Evolutionary conservation across 2,888 invertebrate species (phyloP), one percentile per base, ranked within the genome.

Genomic region (Sussaba pulchella): DNA sequence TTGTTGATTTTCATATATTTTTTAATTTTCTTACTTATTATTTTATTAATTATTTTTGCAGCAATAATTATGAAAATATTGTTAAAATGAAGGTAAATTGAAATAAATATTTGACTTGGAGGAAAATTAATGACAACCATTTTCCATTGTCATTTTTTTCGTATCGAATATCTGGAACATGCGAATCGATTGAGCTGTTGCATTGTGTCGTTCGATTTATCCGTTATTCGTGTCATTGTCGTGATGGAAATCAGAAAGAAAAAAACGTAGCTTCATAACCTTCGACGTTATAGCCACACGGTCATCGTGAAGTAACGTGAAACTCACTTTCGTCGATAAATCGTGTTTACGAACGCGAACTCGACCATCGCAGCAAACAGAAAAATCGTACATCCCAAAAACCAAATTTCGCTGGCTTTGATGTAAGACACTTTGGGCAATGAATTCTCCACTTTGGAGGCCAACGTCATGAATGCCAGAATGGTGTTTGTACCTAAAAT

Each of bases 321-420:
- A 36, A 92, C 94, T 92, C 93, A 96, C 95, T 95, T 96, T 90
- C 97, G 94, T 75, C 97, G 94, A 95, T 97, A 97, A 89, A 97
- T 97, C 6, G 96, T 97, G 90, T 97, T 97, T 52, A 97, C 97
- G 88, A 97, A 97, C 4, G 97, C 97, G 88, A 97, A 97, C 91
- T 97, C 97, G 0, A 97, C 95, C 89, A 97, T 94, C 10, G 97
- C 97, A 17, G 96, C 95, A 92, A 97, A 97, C 84, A 97, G 96
- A 88, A 97, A 97, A 54, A 96, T 95, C 0, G 96, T 96, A 88
- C 97, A 97, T 4, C 96, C 97, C 71, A 98, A 92, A 91, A 97
- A 97, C 97, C 97, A 98, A 81, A 97, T 96, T 92, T 98, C 97
- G 82, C 97, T 97, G 1, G 97, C 96, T 92, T 97, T 98, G 81